Conservation (phyloP, 2,797 vertebrate species). For the Lepidocolaptes lacrymiger region DNA sequence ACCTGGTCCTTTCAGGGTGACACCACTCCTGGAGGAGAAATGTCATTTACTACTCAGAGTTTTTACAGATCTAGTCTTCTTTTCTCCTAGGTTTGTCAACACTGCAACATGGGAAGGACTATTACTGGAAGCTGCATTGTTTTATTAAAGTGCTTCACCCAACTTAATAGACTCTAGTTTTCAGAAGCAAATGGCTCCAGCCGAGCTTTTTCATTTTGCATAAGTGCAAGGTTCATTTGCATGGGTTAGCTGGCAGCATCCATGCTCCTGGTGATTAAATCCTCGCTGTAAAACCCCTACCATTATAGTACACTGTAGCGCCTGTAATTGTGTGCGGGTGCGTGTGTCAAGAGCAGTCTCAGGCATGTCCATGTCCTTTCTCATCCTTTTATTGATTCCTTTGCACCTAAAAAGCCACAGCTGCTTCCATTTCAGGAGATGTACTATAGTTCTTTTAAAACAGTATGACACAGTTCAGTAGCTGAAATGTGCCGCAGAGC, state of each 20-base stretch:
- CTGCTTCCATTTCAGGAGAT: constrained; percentile 63
- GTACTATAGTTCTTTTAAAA: constrained; percentile 63
- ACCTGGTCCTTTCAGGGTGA: neutral
- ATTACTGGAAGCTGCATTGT: neutral
- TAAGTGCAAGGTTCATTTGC: neutral
- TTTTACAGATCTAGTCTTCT: neutral
- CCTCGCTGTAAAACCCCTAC: neutral
- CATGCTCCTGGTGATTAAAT: neutral
- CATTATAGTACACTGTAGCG: neutral
- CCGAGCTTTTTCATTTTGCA: neutral
- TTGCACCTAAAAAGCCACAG: constrained; percentile 60
- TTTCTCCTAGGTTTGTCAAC: neutral
- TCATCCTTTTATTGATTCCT: constrained; percentile 60
- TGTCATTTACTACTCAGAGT: neutral
- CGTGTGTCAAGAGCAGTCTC: neutral
- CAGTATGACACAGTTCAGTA: constrained; percentile 65
- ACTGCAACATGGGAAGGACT: neutral
- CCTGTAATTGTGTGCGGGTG: neutral
- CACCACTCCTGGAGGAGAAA: neutral
- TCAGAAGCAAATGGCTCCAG: neutral
- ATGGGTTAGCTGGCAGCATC: neutral
- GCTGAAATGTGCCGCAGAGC: constrained; percentile 55
- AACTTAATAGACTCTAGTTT: neutral
- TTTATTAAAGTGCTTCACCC: neutral
- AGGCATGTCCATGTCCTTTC: constrained; percentile 2